A percentile compares a stretch with the other conserved stretches of the same genome.
Conservation (phyloP, 1,140 invertebrate species). For the Philaenus spumarius region DNA sequence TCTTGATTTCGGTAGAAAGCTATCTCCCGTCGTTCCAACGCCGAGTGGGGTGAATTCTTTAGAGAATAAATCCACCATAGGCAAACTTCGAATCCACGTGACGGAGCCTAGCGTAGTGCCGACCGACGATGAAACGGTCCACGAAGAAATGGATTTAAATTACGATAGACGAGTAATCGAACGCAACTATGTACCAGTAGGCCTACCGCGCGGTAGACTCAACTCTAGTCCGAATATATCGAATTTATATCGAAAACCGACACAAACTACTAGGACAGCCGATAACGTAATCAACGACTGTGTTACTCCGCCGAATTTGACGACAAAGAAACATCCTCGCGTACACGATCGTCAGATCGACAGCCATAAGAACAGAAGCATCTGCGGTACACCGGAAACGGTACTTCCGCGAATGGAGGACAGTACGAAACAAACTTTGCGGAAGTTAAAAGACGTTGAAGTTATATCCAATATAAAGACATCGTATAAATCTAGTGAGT, state of each 20-base stretch:
- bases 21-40: slow-evolving; percentile 19
- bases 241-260: slow-evolving; percentile 10
- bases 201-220: not conserved
- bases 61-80: slow-evolving; percentile 21
- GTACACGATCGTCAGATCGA: no score
- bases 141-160: slow-evolving; percentile 29
- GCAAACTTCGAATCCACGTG: not conserved
- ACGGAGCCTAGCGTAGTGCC: not conserved
- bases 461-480: no score
- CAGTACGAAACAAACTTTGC: no score
- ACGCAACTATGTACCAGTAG: slow-evolving; percentile 21
- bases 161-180: slow-evolving; percentile 22
- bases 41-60: slow-evolving; percentile 25
- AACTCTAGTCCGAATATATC: slow-evolving; percentile 1
- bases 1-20: slow-evolving; percentile 28
- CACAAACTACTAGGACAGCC: no score
- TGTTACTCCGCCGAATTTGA: no score
- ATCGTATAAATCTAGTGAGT: no score
- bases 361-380: no score
- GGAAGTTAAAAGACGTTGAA: no score
- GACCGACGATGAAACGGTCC: slow-evolving; percentile 17
- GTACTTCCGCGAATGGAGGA: no score
- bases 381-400: no score
- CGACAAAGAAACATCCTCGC: no score
- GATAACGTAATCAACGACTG: no score